These are phyloP conservation scores for Pelodytes ibericus DNA, from an alignment of 2,797 vertebrate species.

Conservation along the genomic window DNA sequence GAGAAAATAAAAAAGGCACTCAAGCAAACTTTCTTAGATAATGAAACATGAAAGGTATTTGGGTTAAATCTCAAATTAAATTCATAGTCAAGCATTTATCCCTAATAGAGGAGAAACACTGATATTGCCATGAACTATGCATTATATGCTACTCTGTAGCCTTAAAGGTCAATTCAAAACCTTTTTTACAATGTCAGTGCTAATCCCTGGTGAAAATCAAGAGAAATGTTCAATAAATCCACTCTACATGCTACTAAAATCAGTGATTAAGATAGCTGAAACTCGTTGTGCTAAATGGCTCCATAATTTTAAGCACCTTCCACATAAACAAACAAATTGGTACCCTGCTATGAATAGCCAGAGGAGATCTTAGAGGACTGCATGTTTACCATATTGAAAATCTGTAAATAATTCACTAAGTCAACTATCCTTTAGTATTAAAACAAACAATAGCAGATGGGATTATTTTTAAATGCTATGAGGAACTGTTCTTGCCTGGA, in stretches of 20 bases:
- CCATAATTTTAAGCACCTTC: conserved; percentile 68
- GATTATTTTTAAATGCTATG: conserved; percentile 63
- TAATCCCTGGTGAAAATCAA: conserved; percentile 16
- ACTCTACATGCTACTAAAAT: conserved; percentile 44
- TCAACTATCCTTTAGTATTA: conserved; percentile 76
- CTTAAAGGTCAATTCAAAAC: not conserved
- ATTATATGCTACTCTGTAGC: not conserved
- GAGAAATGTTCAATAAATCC: conserved; percentile 29
- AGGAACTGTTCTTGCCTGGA: conserved; percentile 15
- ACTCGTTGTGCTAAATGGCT: conserved; percentile 65
- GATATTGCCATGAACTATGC: no score
- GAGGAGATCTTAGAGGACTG: conserved; percentile 72
- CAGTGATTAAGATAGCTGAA: conserved; percentile 57
- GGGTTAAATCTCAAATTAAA: not conserved
- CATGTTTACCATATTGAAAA: conserved; percentile 71
- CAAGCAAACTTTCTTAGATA: no score
- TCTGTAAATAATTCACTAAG: conserved; percentile 81
- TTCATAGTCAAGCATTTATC: no score
- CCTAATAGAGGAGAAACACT: no score
- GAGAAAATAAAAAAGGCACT: no score
- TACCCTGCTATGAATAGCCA: conserved; percentile 75
- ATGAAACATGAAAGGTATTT: not conserved
- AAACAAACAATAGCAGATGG: conserved; percentile 77
- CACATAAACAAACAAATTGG: conserved; percentile 78
- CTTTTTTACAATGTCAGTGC: conserved; percentile 8